Conservation (phyloP, 2,888 invertebrate species). For the Synanthedon myopaeformis region DNA sequence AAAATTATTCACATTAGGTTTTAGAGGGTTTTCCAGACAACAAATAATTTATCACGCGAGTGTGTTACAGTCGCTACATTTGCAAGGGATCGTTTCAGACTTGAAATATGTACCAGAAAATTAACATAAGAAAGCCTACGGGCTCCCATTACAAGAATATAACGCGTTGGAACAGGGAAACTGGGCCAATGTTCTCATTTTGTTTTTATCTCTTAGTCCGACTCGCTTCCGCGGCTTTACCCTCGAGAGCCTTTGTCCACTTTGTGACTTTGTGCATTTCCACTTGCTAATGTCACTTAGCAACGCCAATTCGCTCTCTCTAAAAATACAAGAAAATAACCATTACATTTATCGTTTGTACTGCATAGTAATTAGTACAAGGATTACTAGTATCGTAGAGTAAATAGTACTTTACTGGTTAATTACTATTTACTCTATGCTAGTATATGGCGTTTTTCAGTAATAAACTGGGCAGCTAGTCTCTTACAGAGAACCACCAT, state of each 20-base stretch:
- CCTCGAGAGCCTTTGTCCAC: not conserved
- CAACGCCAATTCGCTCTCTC: not conserved
- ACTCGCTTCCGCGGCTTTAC: not conserved
- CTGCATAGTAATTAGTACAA: too few relatives aligned
- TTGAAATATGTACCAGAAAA: constrained; percentile 1
- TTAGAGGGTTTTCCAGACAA: too few relatives aligned
- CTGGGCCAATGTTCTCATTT: constrained; percentile 4
- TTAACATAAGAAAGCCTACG: constrained; percentile 13
- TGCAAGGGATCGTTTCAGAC: not conserved
- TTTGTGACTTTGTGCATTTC: not conserved
- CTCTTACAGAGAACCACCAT: too few relatives aligned
- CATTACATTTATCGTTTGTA: too few relatives aligned
- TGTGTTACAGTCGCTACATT: not conserved
- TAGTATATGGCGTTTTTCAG: too few relatives aligned
- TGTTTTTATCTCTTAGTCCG: constrained; percentile 1
- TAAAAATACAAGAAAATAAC: not conserved
- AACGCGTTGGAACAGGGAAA: constrained; percentile 2
- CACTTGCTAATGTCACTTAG: not conserved
- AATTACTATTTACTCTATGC: too few relatives aligned
- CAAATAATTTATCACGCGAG: too few relatives aligned
- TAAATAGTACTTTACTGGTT: too few relatives aligned
- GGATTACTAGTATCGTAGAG: too few relatives aligned
- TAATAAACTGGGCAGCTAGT: too few relatives aligned
- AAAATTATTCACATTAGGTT: not conserved
- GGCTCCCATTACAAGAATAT: not conserved